Evolutionary conservation across 2,113 vertebrate genomes (phyloP).

Genomic region (Empidonax traillii): DNA sequence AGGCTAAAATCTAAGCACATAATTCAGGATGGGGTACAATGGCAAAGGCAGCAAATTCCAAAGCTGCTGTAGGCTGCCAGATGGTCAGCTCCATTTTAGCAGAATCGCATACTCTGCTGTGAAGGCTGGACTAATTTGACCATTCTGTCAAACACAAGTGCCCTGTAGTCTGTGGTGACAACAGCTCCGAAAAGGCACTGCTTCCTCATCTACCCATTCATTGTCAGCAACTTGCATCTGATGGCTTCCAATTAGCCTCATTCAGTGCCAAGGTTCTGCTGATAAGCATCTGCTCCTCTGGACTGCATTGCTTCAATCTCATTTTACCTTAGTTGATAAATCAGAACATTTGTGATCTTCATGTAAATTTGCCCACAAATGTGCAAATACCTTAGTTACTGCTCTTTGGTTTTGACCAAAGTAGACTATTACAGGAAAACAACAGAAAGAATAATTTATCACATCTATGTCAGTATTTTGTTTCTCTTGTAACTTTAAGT

Average conservation of each 20-base stretch:
- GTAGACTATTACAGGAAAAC: background rate
- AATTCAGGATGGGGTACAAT: background rate
- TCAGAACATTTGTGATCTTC: background rate
- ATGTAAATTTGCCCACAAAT: background rate
- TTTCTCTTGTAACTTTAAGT: conserved; percentile 44
- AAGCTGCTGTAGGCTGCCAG: background rate
- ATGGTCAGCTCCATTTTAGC: background rate
- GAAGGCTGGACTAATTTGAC: background rate
- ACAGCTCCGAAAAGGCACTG: background rate
- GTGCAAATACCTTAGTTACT: background rate
- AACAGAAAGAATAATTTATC: background rate
- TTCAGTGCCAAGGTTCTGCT: background rate
- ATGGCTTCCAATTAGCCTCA: background rate
- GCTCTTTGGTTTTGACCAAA: background rate
- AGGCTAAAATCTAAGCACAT: background rate
- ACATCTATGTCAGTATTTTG: conserved; percentile 27
- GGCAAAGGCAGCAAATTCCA: background rate
- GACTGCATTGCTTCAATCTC: background rate
- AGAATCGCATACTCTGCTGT: background rate
- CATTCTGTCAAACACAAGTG: background rate
- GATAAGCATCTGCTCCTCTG: conserved; percentile 4
- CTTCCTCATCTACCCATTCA: background rate
- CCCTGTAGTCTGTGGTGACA: background rate
- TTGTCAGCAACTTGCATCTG: background rate
- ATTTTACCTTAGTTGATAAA: conserved; percentile 21